Evolutionary conservation across 30 jellyfish, hydroid and myxozoan species (phyloP).

Genomic region (Aurelia aurita complex sp. Pacific): DNA sequence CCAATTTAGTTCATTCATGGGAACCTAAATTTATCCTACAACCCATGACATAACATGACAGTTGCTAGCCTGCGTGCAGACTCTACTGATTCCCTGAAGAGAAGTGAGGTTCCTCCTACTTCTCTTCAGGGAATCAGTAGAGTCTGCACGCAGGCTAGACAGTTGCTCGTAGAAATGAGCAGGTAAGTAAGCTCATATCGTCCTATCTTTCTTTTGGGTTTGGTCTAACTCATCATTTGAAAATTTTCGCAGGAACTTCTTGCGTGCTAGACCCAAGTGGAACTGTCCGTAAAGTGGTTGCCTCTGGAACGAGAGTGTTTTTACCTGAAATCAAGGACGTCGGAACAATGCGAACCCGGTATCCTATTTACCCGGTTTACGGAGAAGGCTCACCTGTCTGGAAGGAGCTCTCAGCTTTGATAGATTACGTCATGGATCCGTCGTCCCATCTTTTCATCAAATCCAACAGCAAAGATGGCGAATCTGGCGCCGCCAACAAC

Average conservation of each 20-base stretch:
- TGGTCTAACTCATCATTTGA: too few species aligned
- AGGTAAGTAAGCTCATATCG: too few species aligned
- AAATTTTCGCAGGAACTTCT: conserved; percentile 30
- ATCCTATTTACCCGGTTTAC: conserved; percentile 73
- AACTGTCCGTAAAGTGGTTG: conserved; percentile 45
- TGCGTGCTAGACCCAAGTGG: conserved; percentile 81
- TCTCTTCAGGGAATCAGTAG: too few species aligned
- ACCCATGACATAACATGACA: too few species aligned
- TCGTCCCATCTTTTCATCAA: conserved; percentile 41
- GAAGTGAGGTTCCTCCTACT: too few species aligned
- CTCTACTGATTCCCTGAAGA: too few species aligned
- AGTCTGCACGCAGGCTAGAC: too few species aligned
- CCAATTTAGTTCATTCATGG: too few species aligned
- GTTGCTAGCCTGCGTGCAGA: too few species aligned
- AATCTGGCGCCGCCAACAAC: conserved; percentile 5
- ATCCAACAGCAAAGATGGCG: conserved; percentile 9
- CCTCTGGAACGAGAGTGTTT: conserved; percentile 80
- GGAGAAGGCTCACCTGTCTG: conserved; percentile 88
- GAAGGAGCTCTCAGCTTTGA: conserved; percentile 78
- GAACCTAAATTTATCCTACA: too few species aligned
- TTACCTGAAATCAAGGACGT: conserved; percentile 78
- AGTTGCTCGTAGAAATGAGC: too few species aligned
- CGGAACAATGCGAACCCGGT: conserved; percentile 70
- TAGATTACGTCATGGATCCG: conserved; percentile 52
- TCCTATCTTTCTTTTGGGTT: too few species aligned